Base-by-base conservation (phyloP, 2,113 vertebrate species). In the Melospiza georgiana region DNA sequence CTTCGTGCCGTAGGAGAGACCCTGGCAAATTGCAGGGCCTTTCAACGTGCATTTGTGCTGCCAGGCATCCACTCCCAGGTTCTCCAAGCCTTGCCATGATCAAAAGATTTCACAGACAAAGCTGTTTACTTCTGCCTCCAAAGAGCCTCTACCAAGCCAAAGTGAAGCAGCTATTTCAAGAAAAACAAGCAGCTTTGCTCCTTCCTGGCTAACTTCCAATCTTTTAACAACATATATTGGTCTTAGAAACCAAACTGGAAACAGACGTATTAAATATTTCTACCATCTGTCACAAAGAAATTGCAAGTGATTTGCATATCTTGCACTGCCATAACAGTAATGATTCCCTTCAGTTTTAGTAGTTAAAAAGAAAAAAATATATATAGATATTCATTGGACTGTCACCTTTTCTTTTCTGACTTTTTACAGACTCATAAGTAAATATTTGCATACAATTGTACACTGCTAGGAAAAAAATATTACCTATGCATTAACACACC, bases 201-300 rank as follows among this genome's bases (percentile, higher is more conserved):
- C 15, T 86, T 85, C 20, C 43, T 86, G 20, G 9, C 9, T 51
- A 57, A 39, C 6, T 27, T 93, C 55, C 54, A 54, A 17, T 76
- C 51, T 88, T 80, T 54, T 69, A 61, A 65, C 77, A 75, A 18
- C 20, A 35, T 66, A 23, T 73, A 75, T 52, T 76, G 17, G 58
- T 33, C 63, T 83, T 80, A 65, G n/a, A 66, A 85, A 75, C 30
- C 44, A 80, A 88, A 85, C 41, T 58, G 15, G n/a, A 87, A 96
- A 66, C n/a, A 83, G 21, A 43, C 12, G 1, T 41, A 46, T 58
- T 73, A 88, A 80, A 76, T 83, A 65, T 43, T 93, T 75, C 49
- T 90, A n/a, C 78, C 94, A 94, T 92, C 90, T 94, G 90, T 73
- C 71, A 69, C 37, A 54, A 79, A 78, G 22, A 21, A 81, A 22